phyloP scores from a whole-genome alignment of 2,113 vertebrate species.

The Chinchilla lanigera region DNA sequence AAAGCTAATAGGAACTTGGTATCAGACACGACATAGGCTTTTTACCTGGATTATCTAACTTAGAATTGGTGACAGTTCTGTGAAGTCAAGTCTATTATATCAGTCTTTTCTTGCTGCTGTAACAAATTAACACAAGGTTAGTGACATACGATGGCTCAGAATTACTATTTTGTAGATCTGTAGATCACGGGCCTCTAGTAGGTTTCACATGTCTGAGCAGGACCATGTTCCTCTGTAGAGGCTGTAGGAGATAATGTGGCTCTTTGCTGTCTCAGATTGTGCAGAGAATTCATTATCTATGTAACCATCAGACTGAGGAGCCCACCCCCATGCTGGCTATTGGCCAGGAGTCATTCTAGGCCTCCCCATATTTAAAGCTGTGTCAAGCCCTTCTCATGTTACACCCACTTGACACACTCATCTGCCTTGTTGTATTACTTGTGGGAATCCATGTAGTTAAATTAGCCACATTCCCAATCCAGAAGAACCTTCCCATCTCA shows the following conservation, averaged over 20 bases:
- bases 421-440: neutral
- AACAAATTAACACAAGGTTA: neutral
- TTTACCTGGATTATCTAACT: neutral
- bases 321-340: neutral
- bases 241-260: neutral
- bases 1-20: neutral
- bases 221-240: neutral
- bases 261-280: neutral
- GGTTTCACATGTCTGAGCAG: neutral
- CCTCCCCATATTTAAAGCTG: neutral
- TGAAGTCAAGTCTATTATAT: neutral
- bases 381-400: neutral
- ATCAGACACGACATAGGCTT: neutral
- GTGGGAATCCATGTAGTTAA: neutral
- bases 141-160: neutral
- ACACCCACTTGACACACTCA: neutral
- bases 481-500: neutral
- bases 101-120: neutral
- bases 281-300: neutral
- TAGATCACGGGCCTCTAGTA: neutral
- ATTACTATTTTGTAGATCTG: neutral
- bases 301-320: neutral
- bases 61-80: neutral
- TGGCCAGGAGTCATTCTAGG: neutral
- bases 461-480: neutral